A percentile compares a stretch with the other conserved stretches of the same genome.
These are phyloP conservation scores for Crocodylus rhombifer DNA, from an alignment of 2,797 vertebrate genomes.

Conservation along the genomic window DNA sequence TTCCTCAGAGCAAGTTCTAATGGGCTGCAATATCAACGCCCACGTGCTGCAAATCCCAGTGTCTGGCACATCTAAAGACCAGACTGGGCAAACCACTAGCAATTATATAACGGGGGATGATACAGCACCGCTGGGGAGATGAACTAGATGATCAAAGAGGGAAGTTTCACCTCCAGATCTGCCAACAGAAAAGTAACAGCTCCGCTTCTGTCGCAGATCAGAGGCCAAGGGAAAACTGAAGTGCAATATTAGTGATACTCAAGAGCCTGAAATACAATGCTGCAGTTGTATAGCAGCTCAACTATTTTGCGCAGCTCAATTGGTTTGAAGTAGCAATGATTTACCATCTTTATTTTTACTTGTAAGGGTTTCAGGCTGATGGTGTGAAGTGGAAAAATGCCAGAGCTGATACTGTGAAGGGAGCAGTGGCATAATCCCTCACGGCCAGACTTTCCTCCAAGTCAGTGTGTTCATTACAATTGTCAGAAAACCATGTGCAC, in stretches of 20 bases:
- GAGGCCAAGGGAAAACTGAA: not conserved
- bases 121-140: not conserved
- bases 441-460: not conserved
- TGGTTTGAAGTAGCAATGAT: not conserved
- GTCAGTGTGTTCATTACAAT: constrained; percentile 12
- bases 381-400: constrained; percentile 25
- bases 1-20: constrained; percentile 22
- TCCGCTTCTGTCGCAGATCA: not conserved
- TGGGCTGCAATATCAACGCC: not conserved
- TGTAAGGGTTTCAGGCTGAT: constrained; percentile 24
- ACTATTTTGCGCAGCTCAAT: not conserved
- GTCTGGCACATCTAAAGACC: not conserved
- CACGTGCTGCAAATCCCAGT: not conserved
- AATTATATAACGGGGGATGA: not conserved
- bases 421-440: not conserved
- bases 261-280: not conserved
- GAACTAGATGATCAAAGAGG: not conserved
- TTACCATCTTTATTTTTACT: not conserved
- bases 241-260: not conserved
- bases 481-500: not conserved
- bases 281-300: not conserved
- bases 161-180: not conserved
- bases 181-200: not conserved
- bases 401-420: not conserved
- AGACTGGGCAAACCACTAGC: not conserved